Conservation (phyloP, 2,113 vertebrate genomes). For the Mormyrus iriodes region DNA sequence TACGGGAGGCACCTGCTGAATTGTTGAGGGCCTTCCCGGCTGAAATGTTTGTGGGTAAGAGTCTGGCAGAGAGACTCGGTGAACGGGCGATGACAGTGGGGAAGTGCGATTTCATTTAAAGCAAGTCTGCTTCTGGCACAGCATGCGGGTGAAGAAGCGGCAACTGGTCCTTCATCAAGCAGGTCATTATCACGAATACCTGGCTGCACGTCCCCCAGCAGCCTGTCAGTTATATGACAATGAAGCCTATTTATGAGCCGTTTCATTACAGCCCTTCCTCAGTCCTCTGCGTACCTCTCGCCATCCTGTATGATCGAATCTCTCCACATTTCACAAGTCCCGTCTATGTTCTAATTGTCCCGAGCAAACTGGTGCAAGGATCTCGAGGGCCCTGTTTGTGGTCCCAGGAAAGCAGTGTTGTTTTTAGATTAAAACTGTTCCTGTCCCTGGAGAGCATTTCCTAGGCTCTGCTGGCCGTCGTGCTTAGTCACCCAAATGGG, state of each 20-base stretch:
- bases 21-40: background rate
- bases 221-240: background rate
- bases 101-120: background rate
- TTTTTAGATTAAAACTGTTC: constrained; percentile 52
- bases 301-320: constrained; percentile 19
- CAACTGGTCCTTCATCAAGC: background rate
- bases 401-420: constrained; percentile 39
- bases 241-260: background rate
- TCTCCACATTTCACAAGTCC: background rate
- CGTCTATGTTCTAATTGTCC: constrained; percentile 48
- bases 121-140: background rate
- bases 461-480: constrained; percentile 45
- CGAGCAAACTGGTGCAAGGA: constrained; percentile 46
- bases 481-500: constrained; percentile 48
- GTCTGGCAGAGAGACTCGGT: background rate
- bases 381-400: constrained; percentile 54
- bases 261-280: background rate
- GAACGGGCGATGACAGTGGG: background rate
- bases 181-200: constrained; percentile 7
- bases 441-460: constrained; percentile 45
- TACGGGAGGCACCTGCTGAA: background rate
- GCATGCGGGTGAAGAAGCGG: background rate
- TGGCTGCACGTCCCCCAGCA: background rate
- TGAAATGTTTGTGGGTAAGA: background rate
- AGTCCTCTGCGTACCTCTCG: constrained; percentile 19